Evolutionary conservation across 1,140 invertebrate species (phyloP).

Genomic region (Formica selysi): DNA sequence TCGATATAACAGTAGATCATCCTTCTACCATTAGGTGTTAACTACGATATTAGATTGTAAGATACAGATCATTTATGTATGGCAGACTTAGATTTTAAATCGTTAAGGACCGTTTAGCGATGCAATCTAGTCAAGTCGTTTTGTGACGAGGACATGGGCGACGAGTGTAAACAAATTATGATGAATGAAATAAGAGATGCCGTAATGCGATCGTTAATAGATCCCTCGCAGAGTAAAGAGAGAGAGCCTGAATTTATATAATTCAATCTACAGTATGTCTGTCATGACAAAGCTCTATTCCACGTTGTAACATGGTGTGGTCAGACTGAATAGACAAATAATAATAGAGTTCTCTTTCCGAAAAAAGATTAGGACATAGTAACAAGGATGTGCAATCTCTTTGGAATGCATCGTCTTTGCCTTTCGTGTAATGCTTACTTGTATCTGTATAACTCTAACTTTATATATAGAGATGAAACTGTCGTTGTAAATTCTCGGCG

Average conservation of each 20-base stretch:
- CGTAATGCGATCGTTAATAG: conserved; percentile 67
- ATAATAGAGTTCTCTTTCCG: conserved; percentile 68
- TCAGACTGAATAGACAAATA: conserved; percentile 76
- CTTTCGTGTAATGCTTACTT: conserved; percentile 69
- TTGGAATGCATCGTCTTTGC: conserved; percentile 52
- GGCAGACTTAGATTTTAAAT: conserved; percentile 80
- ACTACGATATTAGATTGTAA: conserved; percentile 80
- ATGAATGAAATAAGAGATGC: conserved; percentile 37
- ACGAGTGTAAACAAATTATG: conserved; percentile 18
- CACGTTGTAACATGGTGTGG: conserved; percentile 75
- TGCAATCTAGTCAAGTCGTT: conserved; percentile 85
- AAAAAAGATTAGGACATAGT: conserved; percentile 41
- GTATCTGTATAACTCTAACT: conserved; percentile 61
- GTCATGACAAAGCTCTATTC: conserved; percentile 69
- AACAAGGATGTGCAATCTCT: conserved; percentile 38
- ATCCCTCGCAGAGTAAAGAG: conserved; percentile 72
- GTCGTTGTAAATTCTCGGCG: conserved; percentile 44
- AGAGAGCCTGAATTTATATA: conserved; percentile 73
- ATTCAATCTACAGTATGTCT: conserved; percentile 74
- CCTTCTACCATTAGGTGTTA: conserved; percentile 85
- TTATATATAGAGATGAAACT: conserved; percentile 34
- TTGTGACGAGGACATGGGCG: conserved; percentile 33
- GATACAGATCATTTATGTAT: conserved; percentile 80
- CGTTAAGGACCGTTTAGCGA: conserved; percentile 82
- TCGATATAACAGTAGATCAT: conserved; percentile 79